Percentiles rank a stretch among this genome's conserved stretches.
These are phyloP conservation scores for Kryphioiulus occultus DNA, from an alignment of 2,888 invertebrate species.

Conservation along the genomic window DNA sequence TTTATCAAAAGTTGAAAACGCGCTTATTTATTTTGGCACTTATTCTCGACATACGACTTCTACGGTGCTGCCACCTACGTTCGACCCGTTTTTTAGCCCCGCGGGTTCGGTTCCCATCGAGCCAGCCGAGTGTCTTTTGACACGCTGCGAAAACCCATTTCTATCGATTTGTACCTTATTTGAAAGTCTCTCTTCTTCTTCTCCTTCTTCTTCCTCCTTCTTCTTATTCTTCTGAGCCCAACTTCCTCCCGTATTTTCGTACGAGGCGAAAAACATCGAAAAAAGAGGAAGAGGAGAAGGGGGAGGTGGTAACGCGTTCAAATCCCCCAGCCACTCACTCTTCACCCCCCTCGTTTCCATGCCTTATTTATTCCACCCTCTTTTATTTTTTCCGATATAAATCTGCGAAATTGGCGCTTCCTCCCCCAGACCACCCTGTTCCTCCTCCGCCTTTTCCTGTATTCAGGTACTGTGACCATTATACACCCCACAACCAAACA, in stretches of 20 bases:
- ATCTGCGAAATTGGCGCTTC: not conserved
- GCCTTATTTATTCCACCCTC: conserved; percentile 26
- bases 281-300: not conserved
- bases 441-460: no score
- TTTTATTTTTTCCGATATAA: conserved; percentile 12
- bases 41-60: not conserved
- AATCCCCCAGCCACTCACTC: not conserved
- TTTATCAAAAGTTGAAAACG: no score
- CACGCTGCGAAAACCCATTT: conserved; percentile 3
- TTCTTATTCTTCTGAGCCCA: not conserved
- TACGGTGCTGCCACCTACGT: no score
- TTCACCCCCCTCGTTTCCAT: not conserved
- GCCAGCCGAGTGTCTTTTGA: not conserved
- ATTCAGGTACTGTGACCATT: no score
- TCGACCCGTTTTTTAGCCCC: no score
- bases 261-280: not conserved
- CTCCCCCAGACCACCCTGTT: not conserved
- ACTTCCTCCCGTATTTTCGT: not conserved
- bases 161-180: conserved; percentile 33
- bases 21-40: no score
- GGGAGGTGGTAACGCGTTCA: not conserved
- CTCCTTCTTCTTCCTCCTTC: not conserved
- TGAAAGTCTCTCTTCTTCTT: not conserved
- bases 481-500: no score
- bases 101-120: not conserved